Evolutionary conservation across 2,113 vertebrate species (phyloP).

Genomic region (Sylvia atricapilla): DNA sequence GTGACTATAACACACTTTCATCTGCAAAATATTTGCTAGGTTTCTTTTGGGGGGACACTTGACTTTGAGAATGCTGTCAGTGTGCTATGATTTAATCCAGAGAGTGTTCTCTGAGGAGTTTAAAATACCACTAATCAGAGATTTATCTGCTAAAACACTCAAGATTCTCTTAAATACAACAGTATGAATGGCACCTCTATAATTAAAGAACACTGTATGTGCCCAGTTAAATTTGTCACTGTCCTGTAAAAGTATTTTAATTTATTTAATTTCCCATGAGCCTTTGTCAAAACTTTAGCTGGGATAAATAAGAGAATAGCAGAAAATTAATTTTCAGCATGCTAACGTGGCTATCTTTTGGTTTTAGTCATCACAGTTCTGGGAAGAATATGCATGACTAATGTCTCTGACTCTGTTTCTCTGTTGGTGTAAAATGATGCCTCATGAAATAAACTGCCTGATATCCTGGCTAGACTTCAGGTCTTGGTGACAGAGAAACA

Average conservation of each 20-base stretch:
- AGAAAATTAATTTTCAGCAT: constrained; percentile 14
- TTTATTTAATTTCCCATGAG: constrained; percentile 51
- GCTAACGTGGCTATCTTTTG: constrained; percentile 24
- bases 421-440: not conserved
- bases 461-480: not conserved
- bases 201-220: constrained; percentile 58
- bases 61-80: not conserved
- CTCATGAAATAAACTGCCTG: not conserved
- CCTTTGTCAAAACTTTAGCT: constrained; percentile 61
- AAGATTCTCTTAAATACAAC: constrained; percentile 40
- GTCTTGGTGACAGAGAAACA: not conserved
- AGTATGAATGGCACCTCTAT: constrained; percentile 29
- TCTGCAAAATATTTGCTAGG: constrained; percentile 35
- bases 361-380: constrained; percentile 18
- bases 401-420: constrained; percentile 31
- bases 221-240: constrained; percentile 63
- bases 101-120: constrained; percentile 9
- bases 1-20: constrained; percentile 10
- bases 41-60: constrained; percentile 16
- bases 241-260: constrained; percentile 64
- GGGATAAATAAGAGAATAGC: constrained; percentile 35
- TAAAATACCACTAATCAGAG: constrained; percentile 49
- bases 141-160: constrained; percentile 46
- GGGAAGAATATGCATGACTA: constrained; percentile 13
- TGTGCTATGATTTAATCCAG: constrained; percentile 41